Evolutionary conservation across 2,888 invertebrate genomes (phyloP).

Genomic region (Amphipoea lucens): DNA sequence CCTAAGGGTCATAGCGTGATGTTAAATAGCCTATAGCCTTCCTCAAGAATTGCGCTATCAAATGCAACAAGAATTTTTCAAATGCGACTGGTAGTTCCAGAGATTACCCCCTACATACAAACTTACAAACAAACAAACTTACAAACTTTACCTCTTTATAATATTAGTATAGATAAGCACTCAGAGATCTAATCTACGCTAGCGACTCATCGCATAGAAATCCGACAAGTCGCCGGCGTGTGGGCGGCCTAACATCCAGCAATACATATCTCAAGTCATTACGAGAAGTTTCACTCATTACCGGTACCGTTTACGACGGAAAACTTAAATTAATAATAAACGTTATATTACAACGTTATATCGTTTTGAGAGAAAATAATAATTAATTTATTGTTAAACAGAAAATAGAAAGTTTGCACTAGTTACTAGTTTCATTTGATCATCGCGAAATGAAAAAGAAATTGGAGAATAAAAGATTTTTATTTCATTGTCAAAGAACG

Average conservation of each 20-base stretch:
- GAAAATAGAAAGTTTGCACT: constrained; percentile 4
- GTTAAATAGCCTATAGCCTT: too few species aligned
- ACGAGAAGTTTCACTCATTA: constrained; percentile 51
- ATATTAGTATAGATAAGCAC: not conserved
- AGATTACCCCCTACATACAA: too few species aligned
- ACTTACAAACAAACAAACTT: too few species aligned
- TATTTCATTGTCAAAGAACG: not conserved
- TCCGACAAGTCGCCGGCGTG: constrained; percentile 23
- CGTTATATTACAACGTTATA: constrained; percentile 2
- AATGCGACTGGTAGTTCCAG: too few species aligned
- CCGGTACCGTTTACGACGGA: constrained; percentile 30
- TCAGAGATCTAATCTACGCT: constrained; percentile 18
- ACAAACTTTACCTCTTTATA: too few species aligned
- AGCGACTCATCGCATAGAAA: constrained; percentile 28
- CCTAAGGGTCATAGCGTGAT: too few species aligned
- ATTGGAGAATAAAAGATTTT: not conserved
- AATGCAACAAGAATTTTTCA: too few species aligned
- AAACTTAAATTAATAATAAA: constrained; percentile 40
- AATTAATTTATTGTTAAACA: constrained; percentile 6
- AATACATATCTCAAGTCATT: constrained; percentile 44
- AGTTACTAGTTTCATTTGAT: not conserved
- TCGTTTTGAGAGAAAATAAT: constrained; percentile 2
- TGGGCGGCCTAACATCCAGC: constrained; percentile 44
- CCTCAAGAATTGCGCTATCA: too few species aligned
- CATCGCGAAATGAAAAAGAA: constrained; percentile 8